phyloP scores from a whole-genome alignment of 2,888 invertebrate species.

The Spodoptera littoralis region DNA sequence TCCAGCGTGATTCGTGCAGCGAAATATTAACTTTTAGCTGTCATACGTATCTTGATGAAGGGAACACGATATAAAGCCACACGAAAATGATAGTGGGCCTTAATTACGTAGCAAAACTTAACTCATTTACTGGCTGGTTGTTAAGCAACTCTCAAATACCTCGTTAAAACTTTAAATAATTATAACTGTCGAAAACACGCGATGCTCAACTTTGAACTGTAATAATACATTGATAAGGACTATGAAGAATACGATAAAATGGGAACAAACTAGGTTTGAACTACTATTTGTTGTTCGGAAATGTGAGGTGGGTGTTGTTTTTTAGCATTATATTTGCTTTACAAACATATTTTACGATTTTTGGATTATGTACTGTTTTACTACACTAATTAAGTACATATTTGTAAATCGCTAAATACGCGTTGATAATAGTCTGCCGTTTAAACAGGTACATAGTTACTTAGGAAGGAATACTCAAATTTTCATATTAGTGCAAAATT shows the following conservation, averaged over 20 bases:
- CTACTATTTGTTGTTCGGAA: not conserved
- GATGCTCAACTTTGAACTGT: constrained; percentile 52
- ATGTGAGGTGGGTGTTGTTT: too few relatives aligned
- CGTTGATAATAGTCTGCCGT: too few relatives aligned
- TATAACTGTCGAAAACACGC: constrained; percentile 65
- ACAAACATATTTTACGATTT: too few relatives aligned
- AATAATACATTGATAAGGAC: constrained; percentile 30
- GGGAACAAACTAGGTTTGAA: constrained; percentile 9
- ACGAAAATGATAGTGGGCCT: constrained; percentile 59
- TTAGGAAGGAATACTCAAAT: too few relatives aligned
- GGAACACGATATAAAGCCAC: constrained; percentile 60
- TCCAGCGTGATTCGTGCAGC: constrained; percentile 59
- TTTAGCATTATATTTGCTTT: too few relatives aligned
- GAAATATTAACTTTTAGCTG: constrained; percentile 66
- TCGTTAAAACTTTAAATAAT: constrained; percentile 63
- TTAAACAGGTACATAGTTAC: too few relatives aligned
- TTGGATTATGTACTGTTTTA: too few relatives aligned
- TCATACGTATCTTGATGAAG: constrained; percentile 70
- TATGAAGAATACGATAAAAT: constrained; percentile 1
- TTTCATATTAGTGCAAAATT: too few relatives aligned
- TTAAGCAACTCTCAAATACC: constrained; percentile 51
- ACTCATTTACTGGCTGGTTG: constrained; percentile 46
- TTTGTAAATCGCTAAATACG: too few relatives aligned
- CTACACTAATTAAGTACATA: too few relatives aligned
- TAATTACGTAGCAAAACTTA: constrained; percentile 61